Evolutionary conservation across 2,113 vertebrate genomes (phyloP).

Genomic region (Cygnus atratus): DNA sequence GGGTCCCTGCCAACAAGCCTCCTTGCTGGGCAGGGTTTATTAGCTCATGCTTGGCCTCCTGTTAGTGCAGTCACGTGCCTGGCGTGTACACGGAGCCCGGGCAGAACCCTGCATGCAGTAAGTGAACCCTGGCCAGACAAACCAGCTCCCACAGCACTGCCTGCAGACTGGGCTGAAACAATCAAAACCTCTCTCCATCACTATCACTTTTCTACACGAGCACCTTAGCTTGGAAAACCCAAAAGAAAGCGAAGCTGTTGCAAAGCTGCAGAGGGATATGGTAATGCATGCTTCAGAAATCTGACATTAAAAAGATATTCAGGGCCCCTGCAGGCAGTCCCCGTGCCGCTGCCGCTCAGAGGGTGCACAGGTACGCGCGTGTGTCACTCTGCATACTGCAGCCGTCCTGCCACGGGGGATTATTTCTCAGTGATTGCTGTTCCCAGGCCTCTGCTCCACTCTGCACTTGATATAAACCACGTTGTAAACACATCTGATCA

Average conservation of each 20-base stretch:
- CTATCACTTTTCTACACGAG: background rate
- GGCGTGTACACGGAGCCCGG: rapidly evolving
- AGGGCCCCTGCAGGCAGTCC: background rate
- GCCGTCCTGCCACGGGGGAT: slow-evolving; percentile 55
- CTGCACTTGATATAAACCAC: slow-evolving; percentile 61
- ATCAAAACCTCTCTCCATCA: background rate
- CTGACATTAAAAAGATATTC: background rate
- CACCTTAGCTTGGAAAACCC: background rate
- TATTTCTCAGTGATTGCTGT: slow-evolving; percentile 63
- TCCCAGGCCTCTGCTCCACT: slow-evolving; percentile 65
- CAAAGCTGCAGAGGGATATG: background rate
- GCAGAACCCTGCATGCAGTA: background rate
- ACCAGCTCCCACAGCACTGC: background rate
- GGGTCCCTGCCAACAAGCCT: background rate
- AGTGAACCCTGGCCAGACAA: background rate
- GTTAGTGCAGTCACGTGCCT: background rate
- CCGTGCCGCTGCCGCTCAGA: background rate
- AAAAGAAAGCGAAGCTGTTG: background rate
- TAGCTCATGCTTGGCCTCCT: background rate
- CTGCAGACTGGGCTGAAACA: rapidly evolving
- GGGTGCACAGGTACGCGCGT: background rate
- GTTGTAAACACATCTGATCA: slow-evolving; percentile 75
- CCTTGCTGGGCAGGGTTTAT: background rate
- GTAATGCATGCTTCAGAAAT: background rate
- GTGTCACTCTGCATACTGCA: background rate